These are phyloP conservation scores for Physocephala rufipes DNA, from an alignment of 2,888 invertebrate species.

Conservation along the genomic window DNA sequence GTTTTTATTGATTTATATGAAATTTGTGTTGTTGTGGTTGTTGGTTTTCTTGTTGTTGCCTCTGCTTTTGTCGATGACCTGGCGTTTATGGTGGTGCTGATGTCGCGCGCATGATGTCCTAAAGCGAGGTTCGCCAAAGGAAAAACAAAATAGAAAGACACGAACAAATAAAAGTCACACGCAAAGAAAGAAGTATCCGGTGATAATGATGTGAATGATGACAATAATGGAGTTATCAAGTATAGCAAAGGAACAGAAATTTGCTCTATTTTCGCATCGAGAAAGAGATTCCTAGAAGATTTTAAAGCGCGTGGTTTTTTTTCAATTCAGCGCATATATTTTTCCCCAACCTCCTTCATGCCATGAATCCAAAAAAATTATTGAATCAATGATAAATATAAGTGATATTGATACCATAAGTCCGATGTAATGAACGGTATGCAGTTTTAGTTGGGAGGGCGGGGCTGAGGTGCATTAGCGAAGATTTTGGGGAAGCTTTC, in stretches of 20 bases:
- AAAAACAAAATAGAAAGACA: slow-evolving; percentile 1
- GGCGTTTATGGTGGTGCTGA: slow-evolving; percentile 15
- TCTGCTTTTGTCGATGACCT: neutral
- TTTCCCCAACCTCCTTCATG: neutral
- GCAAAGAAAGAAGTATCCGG: slow-evolving; percentile 1
- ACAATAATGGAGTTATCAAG: neutral
- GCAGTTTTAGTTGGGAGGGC: too few relatives aligned
- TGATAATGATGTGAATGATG: neutral
- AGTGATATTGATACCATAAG: too few relatives aligned
- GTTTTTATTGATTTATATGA: slow-evolving; percentile 59
- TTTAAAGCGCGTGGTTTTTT: slow-evolving; percentile 22
- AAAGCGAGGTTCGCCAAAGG: slow-evolving; percentile 25
- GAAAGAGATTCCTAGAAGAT: slow-evolving; percentile 8
- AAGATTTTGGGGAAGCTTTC: too few relatives aligned
- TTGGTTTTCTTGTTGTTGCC: slow-evolving; percentile 40
- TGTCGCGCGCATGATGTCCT: slow-evolving; percentile 28
- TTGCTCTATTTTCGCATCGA: neutral
- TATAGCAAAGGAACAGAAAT: neutral
- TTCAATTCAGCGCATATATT: neutral
- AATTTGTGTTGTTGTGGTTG: slow-evolving; percentile 41
- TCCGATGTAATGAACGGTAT: too few relatives aligned
- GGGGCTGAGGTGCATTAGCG: too few relatives aligned
- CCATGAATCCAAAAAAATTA: too few relatives aligned
- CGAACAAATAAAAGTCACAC: neutral
- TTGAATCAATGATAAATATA: too few relatives aligned